These are phyloP conservation scores for Monodelphis domestica DNA, from an alignment of 2,797 vertebrate genomes.

Conservation along the genomic window DNA sequence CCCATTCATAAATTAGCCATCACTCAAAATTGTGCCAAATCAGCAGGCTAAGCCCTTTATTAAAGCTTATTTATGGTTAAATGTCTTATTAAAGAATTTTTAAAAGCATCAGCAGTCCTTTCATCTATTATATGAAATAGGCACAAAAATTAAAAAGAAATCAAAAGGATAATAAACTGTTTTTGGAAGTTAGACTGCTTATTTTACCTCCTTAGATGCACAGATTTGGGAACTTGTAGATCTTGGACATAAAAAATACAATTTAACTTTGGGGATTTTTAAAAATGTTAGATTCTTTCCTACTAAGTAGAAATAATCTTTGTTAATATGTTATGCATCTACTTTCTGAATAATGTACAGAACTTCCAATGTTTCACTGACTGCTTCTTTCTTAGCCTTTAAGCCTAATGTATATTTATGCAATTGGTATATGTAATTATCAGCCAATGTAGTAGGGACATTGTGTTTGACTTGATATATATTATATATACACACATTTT, in stretches of 20 bases:
- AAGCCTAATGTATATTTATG: neutral
- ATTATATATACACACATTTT: neutral
- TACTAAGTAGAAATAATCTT: neutral
- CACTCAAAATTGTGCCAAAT: conserved; percentile 67
- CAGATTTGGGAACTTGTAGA: conserved; percentile 2
- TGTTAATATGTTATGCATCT: neutral
- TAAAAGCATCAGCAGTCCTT: conserved; percentile 18
- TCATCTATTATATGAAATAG: conserved; percentile 36
- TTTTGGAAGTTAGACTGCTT: conserved; percentile 22
- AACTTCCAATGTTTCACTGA: too few relatives aligned
- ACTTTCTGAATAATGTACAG: neutral
- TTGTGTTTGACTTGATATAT: neutral
- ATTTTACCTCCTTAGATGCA: neutral
- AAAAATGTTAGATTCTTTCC: neutral
- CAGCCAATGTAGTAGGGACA: neutral
- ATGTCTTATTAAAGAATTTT: conserved; percentile 61
- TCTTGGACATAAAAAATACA: neutral
- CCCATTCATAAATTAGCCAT: conserved; percentile 72
- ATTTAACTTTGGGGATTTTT: conserved; percentile 36
- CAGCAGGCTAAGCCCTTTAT: conserved; percentile 61
- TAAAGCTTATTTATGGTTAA: conserved; percentile 54
- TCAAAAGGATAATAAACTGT: neutral
- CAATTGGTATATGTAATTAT: neutral
- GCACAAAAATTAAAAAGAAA: neutral
- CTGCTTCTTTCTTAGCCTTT: neutral